A percentile compares a stretch with the other conserved stretches of the same genome.
Conservation (phyloP, 2,888 invertebrate species). For the Polydrusus cervinus region DNA sequence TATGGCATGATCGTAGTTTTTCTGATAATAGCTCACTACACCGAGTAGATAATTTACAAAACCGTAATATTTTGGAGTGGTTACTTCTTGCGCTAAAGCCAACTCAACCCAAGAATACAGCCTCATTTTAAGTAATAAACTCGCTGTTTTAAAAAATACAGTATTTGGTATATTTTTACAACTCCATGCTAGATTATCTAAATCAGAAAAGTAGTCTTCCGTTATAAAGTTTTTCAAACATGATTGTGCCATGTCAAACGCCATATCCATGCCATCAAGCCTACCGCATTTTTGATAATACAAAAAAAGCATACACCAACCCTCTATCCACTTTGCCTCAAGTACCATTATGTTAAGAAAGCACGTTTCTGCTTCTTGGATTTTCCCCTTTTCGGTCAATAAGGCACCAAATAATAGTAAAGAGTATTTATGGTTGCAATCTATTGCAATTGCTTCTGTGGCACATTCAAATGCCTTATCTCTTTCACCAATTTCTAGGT, state of each 20-base stretch:
- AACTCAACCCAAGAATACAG: constrained; percentile 64
- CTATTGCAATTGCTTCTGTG: constrained; percentile 63
- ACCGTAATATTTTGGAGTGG: constrained; percentile 59
- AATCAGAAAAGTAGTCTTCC: constrained; percentile 57
- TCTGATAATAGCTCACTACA: constrained; percentile 64
- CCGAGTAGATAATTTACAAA: constrained; percentile 66
- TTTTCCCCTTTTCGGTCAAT: constrained; percentile 61
- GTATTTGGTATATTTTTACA: constrained; percentile 61
- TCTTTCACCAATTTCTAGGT: constrained; percentile 60
- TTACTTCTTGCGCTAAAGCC: constrained; percentile 64
- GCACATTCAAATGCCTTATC: constrained; percentile 67
- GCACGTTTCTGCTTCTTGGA: constrained; percentile 67
- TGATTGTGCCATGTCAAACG: constrained; percentile 64
- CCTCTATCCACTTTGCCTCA: constrained; percentile 66
- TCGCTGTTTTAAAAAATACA: constrained; percentile 64
- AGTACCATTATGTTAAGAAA: constrained; percentile 64
- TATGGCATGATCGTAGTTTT: constrained; percentile 65
- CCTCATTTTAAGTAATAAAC: constrained; percentile 66
- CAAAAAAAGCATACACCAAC: constrained; percentile 67
- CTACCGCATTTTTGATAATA: constrained; percentile 65
- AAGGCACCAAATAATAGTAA: constrained; percentile 65
- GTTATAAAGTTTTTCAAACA: constrained; percentile 56
- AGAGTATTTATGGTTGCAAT: constrained; percentile 64
- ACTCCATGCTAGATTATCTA: constrained; percentile 66
- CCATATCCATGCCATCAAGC: constrained; percentile 65